These are phyloP conservation scores for Euthynnus affinis DNA, from an alignment of 2,797 vertebrate species.

Conservation along the genomic window DNA sequence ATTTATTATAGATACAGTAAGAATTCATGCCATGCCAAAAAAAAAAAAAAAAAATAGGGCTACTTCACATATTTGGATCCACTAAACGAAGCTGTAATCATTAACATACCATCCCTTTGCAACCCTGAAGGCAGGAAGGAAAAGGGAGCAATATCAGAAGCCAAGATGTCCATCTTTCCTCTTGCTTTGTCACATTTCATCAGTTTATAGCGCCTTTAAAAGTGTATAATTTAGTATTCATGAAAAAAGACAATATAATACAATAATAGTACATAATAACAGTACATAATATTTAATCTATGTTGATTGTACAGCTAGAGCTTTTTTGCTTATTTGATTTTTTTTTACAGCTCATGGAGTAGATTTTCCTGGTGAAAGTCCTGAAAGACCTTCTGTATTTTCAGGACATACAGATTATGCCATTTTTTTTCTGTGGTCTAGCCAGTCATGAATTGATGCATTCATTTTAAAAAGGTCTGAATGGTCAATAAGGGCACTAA, in stretches of 20 bases:
- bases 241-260: not conserved
- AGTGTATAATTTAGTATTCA: not conserved
- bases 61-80: constrained; percentile 15
- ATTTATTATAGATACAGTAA: not conserved
- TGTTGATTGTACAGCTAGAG: constrained; percentile 9
- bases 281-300: not conserved
- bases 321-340: not conserved
- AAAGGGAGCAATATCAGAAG: constrained; percentile 2
- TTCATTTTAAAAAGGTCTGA: not conserved
- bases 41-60: not conserved
- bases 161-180: not conserved
- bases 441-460: not conserved
- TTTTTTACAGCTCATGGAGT: not conserved
- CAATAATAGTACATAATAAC: too few relatives aligned
- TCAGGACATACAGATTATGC: not conserved
- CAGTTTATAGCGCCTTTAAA: not conserved
- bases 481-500: not conserved
- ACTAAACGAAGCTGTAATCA: constrained; percentile 6
- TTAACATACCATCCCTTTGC: constrained; percentile 9
- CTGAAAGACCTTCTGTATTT: not conserved
- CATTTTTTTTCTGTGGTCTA: not conserved
- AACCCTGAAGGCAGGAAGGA: not conserved
- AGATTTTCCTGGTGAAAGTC: not conserved
- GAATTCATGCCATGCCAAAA: constrained; percentile 8
- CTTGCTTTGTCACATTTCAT: not conserved